phyloP scores from a whole-genome alignment of 2,113 vertebrate species.

The Tautogolabrus adspersus region DNA sequence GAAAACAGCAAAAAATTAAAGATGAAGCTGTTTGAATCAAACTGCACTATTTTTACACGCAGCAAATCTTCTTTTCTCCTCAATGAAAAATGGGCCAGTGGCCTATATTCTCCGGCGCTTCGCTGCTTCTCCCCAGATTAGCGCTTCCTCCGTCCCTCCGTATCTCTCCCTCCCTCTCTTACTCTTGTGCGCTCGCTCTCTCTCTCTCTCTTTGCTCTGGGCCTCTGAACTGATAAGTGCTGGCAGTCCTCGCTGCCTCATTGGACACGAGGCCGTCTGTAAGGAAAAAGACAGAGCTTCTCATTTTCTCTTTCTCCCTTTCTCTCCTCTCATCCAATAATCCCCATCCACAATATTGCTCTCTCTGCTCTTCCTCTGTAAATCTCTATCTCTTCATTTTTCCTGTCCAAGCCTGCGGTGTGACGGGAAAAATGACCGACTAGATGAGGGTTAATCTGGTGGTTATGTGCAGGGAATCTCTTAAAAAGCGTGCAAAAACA shows the following conservation, averaged over 20 bases:
- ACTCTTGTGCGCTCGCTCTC: neutral
- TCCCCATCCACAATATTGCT: constrained; percentile 15
- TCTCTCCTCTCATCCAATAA: constrained; percentile 33
- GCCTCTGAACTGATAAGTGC: constrained; percentile 73
- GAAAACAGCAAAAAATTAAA: constrained; percentile 2
- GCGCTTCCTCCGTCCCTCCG: constrained; percentile 47
- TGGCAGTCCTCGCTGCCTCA: constrained; percentile 68
- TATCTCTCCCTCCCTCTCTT: constrained; percentile 24
- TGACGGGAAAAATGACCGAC: neutral
- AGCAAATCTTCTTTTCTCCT: constrained; percentile 72
- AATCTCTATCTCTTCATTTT: neutral
- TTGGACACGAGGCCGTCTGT: constrained; percentile 60
- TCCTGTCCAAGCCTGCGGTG: constrained; percentile 4
- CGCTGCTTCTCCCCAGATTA: constrained; percentile 71
- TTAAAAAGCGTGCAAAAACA: constrained; percentile 12
- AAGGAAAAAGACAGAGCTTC: constrained; percentile 27
- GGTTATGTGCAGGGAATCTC: constrained; percentile 9
- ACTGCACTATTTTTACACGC: constrained; percentile 67
- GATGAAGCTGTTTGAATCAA: constrained; percentile 51
- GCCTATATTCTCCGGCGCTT: constrained; percentile 76
- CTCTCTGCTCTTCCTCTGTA: neutral
- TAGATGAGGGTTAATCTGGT: constrained; percentile 37
- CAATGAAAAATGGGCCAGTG: constrained; percentile 77
- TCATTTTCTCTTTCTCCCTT: constrained; percentile 14
- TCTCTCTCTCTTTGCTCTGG: constrained; percentile 55